Percentiles rank a stretch among this genome's conserved stretches.
Evolutionary conservation across 2,113 vertebrate species (phyloP).

Genomic region (Cinclus mexicanus): DNA sequence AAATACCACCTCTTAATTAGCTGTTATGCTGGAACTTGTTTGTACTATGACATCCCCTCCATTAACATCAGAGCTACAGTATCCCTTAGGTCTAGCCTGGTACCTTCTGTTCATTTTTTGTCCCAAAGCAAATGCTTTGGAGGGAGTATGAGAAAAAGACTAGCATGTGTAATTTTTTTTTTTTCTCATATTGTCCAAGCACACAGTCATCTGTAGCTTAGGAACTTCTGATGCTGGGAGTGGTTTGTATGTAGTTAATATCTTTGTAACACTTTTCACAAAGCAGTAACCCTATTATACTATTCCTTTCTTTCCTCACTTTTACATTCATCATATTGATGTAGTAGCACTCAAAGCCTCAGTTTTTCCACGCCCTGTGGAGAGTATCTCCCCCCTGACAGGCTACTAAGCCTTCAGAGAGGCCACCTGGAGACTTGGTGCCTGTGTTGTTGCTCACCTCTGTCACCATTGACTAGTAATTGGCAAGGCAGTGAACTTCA

Average conservation of each 20-base stretch:
- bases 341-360: background rate
- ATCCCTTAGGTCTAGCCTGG: background rate
- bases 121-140: background rate
- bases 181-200: background rate
- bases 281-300: background rate
- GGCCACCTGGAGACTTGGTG: background rate
- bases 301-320: background rate
- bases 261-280: accelerated
- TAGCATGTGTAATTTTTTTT: background rate
- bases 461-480: background rate
- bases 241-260: background rate
- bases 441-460: background rate
- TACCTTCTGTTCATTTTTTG: background rate
- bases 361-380: background rate
- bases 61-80: background rate
- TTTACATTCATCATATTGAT: background rate
- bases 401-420: background rate
- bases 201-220: background rate
- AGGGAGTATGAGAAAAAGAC: background rate
- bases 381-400: background rate
- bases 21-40: background rate
- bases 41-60: background rate
- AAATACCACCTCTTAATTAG: background rate
- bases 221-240: background rate
- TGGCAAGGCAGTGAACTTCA: background rate